phyloP scores from a whole-genome alignment of 1,140 invertebrate genomes.

The Patella vulgata region DNA sequence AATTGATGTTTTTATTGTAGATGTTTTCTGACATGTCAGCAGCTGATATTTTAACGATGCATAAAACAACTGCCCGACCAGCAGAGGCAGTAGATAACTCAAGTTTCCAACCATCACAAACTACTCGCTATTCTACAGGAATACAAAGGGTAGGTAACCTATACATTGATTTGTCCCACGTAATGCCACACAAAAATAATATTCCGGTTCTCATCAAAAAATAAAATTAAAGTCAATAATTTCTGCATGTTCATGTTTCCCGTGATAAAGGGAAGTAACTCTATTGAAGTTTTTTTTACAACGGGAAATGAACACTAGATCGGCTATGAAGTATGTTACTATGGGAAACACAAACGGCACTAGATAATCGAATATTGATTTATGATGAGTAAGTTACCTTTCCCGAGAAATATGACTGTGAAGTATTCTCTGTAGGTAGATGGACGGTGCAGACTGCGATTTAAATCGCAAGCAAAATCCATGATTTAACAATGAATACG shows the following conservation, averaged over 20 bases:
- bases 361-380: no score
- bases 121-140: slow-evolving; percentile 61
- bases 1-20: slow-evolving; percentile 37
- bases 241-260: no score
- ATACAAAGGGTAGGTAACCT: slow-evolving; percentile 52
- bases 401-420: neutral
- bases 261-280: no score
- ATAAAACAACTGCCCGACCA: slow-evolving; percentile 76
- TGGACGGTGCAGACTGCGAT: no score
- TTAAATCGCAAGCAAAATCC: no score
- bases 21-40: slow-evolving; percentile 92
- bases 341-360: neutral
- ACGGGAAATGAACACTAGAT: neutral
- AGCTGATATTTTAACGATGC: slow-evolving; percentile 85
- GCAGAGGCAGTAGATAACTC: slow-evolving; percentile 22
- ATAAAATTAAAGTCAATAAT: no score
- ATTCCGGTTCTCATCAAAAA: no score
- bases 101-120: slow-evolving; percentile 17
- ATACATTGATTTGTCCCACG: neutral
- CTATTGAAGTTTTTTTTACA: neutral
- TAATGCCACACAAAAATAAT: slow-evolving; percentile 1
- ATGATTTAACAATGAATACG: no score
- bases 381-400: neutral
- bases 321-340: neutral
- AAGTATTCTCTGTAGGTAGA: no score